These are phyloP conservation scores for Eptatretus burgeri DNA, from an alignment of 2,113 vertebrate species.

Conservation along the genomic window DNA sequence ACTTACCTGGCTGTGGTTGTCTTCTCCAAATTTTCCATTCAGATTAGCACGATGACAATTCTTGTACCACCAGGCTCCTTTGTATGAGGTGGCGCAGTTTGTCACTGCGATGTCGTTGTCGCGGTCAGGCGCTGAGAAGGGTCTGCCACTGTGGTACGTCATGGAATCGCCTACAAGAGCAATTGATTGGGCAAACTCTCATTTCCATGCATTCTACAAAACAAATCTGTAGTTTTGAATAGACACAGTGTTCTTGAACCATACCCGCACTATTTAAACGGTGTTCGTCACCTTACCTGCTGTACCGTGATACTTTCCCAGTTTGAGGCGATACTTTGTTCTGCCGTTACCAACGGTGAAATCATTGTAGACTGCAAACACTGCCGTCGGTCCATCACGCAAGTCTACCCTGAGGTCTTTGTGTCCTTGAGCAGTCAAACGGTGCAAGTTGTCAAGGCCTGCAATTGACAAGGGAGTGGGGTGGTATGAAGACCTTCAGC, in stretches of 20 bases:
- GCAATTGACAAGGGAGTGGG: conserved; percentile 10
- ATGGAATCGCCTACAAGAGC: conserved; percentile 54
- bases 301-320: conserved; percentile 71
- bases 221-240: no score
- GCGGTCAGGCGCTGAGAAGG: conserved; percentile 85
- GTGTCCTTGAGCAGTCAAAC: conserved; percentile 46
- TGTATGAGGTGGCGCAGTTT: conserved; percentile 90
- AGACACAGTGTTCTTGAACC: no score
- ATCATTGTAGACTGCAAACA: conserved; percentile 53
- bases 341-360: conserved; percentile 50
- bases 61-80: conserved; percentile 98
- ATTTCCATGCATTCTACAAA: no score
- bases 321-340: conserved; percentile 57
- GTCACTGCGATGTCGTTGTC: conserved; percentile 91
- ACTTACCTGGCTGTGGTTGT: conserved; percentile 76
- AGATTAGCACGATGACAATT: conserved; percentile 95
- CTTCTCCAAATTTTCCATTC: conserved; percentile 88
- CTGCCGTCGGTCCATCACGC: conserved; percentile 48
- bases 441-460: conserved; percentile 86
- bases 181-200: no score
- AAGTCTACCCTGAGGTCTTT: conserved; percentile 80
- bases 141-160: conserved; percentile 80
- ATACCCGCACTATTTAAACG: no score
- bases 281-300: conserved; percentile 26
- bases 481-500: no score